Percentiles rank a stretch among this genome's conserved stretches.
phyloP scores from a whole-genome alignment of 2,888 invertebrate species.

The Pilophorus perplexus region DNA sequence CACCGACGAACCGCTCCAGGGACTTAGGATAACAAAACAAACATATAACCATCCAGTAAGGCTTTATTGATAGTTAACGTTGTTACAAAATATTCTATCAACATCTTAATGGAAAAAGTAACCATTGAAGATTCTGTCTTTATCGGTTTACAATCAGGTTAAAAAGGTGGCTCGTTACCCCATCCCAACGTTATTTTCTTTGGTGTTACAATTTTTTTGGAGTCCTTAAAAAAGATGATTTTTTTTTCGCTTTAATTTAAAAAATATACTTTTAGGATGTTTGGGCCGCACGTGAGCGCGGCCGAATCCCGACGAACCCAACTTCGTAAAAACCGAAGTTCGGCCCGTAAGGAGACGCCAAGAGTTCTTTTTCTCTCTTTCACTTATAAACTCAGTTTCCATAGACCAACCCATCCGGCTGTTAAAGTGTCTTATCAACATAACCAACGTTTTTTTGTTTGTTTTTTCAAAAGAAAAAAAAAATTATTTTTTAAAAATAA shows the following conservation, averaged over 20 bases:
- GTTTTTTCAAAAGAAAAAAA: too few relatives aligned
- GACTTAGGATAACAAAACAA: not conserved
- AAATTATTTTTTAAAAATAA: not conserved
- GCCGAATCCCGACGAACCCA: slow-evolving; percentile 1
- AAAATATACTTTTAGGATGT: slow-evolving; percentile 31
- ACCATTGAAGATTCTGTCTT: slow-evolving; percentile 41
- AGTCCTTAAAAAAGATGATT: slow-evolving; percentile 35
- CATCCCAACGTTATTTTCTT: slow-evolving; percentile 15
- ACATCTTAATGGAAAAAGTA: slow-evolving; percentile 38
- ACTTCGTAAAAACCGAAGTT: slow-evolving; percentile 9
- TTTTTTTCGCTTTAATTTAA: slow-evolving; percentile 28
- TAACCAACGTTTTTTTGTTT: slow-evolving; percentile 36
- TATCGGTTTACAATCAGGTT: slow-evolving; percentile 38
- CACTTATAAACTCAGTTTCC: slow-evolving; percentile 32
- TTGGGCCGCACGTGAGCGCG: slow-evolving; percentile 6
- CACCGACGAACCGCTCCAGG: too few relatives aligned
- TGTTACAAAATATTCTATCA: slow-evolving; percentile 44
- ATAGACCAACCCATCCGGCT: slow-evolving; percentile 19
- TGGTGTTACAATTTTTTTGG: slow-evolving; percentile 13
- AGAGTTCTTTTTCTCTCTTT: not conserved
- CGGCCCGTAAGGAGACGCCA: slow-evolving; percentile 10
- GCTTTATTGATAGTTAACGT: slow-evolving; percentile 45
- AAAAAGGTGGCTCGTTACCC: slow-evolving; percentile 28
- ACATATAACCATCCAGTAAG: slow-evolving; percentile 44
- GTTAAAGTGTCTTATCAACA: slow-evolving; percentile 29